These are phyloP conservation scores for Seriola rivoliana DNA, from an alignment of 2,113 vertebrate genomes.

Conservation along the genomic window DNA sequence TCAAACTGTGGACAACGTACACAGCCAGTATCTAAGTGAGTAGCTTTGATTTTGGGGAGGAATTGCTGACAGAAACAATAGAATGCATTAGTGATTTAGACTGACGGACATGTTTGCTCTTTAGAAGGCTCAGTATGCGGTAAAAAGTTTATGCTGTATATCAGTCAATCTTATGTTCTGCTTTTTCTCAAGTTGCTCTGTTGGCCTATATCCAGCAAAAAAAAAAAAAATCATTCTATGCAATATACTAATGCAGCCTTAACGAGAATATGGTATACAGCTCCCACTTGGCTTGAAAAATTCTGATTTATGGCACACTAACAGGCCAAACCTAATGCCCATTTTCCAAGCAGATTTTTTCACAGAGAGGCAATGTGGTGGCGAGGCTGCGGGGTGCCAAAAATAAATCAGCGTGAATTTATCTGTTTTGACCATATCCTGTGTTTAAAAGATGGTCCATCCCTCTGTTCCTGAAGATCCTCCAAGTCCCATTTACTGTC, in stretches of 20 bases:
- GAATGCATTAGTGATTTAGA: neutral
- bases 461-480: constrained; percentile 20
- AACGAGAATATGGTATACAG: neutral
- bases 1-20: neutral
- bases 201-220: neutral
- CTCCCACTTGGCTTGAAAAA: constrained; percentile 11
- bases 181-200: constrained; percentile 1
- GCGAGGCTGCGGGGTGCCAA: constrained; percentile 3
- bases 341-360: constrained; percentile 18
- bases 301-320: constrained; percentile 11
- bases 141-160: constrained; percentile 5
- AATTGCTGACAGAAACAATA: neutral
- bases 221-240: neutral
- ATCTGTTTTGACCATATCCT: constrained; percentile 47
- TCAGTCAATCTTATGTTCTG: constrained; percentile 12
- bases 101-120: neutral
- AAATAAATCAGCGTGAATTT: constrained; percentile 27
- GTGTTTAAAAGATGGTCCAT: constrained; percentile 17
- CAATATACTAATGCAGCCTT: neutral
- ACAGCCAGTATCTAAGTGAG: neutral
- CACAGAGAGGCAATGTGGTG: constrained; percentile 4
- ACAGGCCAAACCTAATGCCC: constrained; percentile 13
- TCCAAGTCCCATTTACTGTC: constrained; percentile 33
- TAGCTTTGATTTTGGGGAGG: neutral
- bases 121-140: neutral